Conservation (phyloP, 2,888 invertebrate species). For the Nymphalis c-album region DNA sequence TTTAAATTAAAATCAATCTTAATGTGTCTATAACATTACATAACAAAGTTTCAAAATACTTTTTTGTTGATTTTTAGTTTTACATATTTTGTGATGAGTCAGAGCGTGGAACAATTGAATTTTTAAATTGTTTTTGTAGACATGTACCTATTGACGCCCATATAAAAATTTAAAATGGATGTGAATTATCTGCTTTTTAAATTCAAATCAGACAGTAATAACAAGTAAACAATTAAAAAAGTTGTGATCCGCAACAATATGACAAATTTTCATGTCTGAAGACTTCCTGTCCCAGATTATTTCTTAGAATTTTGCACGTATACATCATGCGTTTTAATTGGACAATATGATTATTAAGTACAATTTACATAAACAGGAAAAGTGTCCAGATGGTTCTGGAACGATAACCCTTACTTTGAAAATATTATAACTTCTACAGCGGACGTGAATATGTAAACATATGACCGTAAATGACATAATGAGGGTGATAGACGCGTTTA, state of each 20-base stretch:
- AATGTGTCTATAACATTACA: no score
- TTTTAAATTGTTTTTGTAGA: no score
- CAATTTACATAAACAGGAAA: conserved; percentile 34
- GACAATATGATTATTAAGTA: conserved; percentile 10
- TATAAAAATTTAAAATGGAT: no score
- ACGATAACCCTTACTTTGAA: conserved; percentile 19
- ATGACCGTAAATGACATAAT: conserved; percentile 6
- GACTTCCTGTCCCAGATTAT: background rate
- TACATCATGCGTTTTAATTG: conserved; percentile 22
- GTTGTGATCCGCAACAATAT: no score
- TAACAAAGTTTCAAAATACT: background rate
- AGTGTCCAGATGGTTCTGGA: conserved; percentile 19
- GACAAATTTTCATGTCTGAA: no score
- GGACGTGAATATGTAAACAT: conserved; percentile 9
- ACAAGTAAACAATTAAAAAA: no score
- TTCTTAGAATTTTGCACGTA: conserved; percentile 16
- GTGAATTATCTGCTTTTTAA: no score
- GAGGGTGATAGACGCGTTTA: background rate
- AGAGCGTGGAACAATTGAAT: no score
- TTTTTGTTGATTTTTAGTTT: background rate
- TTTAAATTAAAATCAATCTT: background rate
- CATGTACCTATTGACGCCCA: no score
- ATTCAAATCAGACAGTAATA: no score
- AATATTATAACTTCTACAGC: conserved; percentile 11
- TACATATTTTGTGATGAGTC: background rate